Evolutionary conservation across 2,888 invertebrate species (phyloP).

Genomic region (Lamellibrachia columna): DNA sequence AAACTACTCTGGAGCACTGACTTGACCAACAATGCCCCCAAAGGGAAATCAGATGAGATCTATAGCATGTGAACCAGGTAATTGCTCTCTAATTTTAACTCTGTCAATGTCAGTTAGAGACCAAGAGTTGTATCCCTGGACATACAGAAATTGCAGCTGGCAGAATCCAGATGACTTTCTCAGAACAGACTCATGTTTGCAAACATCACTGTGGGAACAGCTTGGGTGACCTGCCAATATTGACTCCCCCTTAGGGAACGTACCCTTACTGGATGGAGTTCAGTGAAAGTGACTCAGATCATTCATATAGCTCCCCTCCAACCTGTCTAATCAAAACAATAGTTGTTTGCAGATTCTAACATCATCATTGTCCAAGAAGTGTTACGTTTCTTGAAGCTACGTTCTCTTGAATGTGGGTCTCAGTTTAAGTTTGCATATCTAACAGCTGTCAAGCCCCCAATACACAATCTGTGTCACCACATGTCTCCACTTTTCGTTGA

Average conservation of each 20-base stretch:
- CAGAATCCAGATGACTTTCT: not conserved
- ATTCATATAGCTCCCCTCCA: not conserved
- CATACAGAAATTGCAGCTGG: not conserved
- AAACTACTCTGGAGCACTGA: not conserved
- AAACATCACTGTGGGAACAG: not conserved
- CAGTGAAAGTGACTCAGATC: not conserved
- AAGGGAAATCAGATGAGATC: not conserved
- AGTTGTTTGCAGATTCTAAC: not conserved
- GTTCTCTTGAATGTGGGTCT: not conserved
- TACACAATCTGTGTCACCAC: not conserved
- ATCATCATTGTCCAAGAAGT: not conserved
- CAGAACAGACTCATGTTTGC: slow-evolving; percentile 4
- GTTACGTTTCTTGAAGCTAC: not conserved
- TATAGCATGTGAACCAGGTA: not conserved
- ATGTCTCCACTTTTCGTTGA: not conserved
- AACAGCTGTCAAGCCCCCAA: not conserved
- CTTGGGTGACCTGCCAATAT: not conserved
- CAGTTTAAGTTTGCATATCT: not conserved
- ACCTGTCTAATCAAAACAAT: not conserved
- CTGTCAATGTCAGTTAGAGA: not conserved
- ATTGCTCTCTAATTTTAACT: not conserved
- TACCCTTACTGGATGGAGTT: not conserved
- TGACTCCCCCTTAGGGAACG: not conserved
- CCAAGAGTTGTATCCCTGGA: not conserved
- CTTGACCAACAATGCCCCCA: not conserved